Base-by-base conservation (phyloP, 2,888 invertebrate species). In the Dolichomitus sp. region DNA sequence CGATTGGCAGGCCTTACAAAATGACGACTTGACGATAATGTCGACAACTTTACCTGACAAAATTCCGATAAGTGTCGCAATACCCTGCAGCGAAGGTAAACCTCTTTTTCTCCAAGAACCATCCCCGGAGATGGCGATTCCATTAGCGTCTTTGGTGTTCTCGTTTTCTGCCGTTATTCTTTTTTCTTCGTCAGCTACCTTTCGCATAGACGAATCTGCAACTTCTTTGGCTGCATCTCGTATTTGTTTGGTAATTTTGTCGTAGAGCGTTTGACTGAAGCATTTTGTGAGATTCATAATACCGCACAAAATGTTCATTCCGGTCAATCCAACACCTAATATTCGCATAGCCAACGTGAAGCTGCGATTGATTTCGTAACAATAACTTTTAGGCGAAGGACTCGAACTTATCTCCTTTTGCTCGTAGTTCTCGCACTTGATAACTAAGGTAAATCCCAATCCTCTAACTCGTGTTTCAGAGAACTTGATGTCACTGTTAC, bases 111-210 rank as follows among this genome's bases (percentile, higher is more conserved):
- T 57, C 40, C 54, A 57, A 19, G 42, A 42, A 70, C 12, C 54
- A 40, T 57, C 40, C 57, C 69, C 69, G 27, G 42, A 70, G 57
- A 70, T 40, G 59, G 59, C 59, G 48, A 72, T 70, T 70, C 42
- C 42, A 54, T 7, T 14, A 57, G 57, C 40, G 57, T 57, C 42
- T 40, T 45, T 42, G 54, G 4, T 45, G 57, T 59, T 72, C 42
- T 72, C 45, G 48, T 72, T 72, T 33, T 27, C 12, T 72, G 45
- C 59, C 70, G 48, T 27, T 9, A 68, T 69, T 45, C 30, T 72
- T 45, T 48, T 59, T 72, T 59, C 57, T 72, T 72, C 70, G 17
- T 72, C 30, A 72, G 33, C 72, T 72, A 59, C 59, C 45, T 59
- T 59, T 59, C 59, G 59, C 61, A 72, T 59, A 48, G 48, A 72